Evolutionary conservation across 1,140 invertebrate species (phyloP), one percentile per base, ranked within the genome.

Genomic region (Daktulosphaira vitifoliae): DNA sequence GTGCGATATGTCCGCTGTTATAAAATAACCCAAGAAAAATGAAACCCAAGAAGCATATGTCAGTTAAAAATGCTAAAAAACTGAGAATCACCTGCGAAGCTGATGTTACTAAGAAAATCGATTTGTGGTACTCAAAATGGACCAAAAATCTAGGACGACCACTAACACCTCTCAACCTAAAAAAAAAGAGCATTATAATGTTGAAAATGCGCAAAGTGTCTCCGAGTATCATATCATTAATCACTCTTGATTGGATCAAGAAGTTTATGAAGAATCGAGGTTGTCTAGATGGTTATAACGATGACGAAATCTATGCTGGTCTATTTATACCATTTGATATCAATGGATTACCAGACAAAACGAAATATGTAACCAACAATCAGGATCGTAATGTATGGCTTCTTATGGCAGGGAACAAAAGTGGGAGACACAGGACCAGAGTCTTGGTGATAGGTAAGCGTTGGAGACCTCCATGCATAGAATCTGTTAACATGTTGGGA

Each of bases 401-500:
- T 26, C 70, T 80, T 42, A 77, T 76, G 66, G 79, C 79, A 0
- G 77, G 75, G 1, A 78, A 80, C 71, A 74, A 74, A 51, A 75
- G 74, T 15, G 79, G 79, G 6, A 71, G 76, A 25, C 79, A 80
- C 65, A 69, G 78, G 25, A 80, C 78, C 3, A 70, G 78, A 22
- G 68, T 81, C 1, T 69, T 80, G 53, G 77, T 80, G 1, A 74
- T 77, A 1, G 79, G 79, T 5, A 74, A 74, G 22, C 70, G 78
- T 65, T 80, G 78, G 78, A 70, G 77, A 29, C 79, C 79, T 0
- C 69, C 72, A 13, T 80, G 78, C 70, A 66, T 80, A 7, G 71
- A 73, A 20, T 70, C 73, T 33, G 78, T 80, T n/a, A 79, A 81
- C 70, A 79, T 79, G 78, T 53, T 79, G 4, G 80, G 74, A 37